phyloP scores from a whole-genome alignment of 2,888 invertebrate species.

The Tenthredo mesomela region DNA sequence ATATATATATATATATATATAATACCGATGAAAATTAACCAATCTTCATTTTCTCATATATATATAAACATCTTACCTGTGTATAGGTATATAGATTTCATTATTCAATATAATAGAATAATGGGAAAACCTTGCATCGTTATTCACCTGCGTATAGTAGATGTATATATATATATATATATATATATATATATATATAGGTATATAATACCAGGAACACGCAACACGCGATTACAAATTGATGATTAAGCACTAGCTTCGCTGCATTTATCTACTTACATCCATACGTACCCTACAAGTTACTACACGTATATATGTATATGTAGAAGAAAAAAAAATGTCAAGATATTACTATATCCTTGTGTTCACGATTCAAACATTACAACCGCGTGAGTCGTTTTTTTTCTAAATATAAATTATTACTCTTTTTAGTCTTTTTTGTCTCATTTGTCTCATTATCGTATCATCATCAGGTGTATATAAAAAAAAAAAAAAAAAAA shows the following conservation, averaged over 20 bases:
- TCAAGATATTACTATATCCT: background rate
- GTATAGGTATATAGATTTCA: background rate
- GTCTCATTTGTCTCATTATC: background rate
- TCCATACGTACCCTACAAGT: background rate
- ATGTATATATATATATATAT: background rate
- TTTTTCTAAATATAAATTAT: background rate
- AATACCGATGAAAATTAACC: background rate
- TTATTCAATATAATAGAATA: background rate
- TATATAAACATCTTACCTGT: background rate
- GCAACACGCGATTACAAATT: slow-evolving; percentile 35
- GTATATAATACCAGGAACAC: background rate
- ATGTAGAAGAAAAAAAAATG: background rate
- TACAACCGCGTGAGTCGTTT: background rate
- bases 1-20: background rate
- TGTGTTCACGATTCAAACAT: background rate
- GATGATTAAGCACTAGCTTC: slow-evolving; percentile 30
- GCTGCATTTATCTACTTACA: background rate
- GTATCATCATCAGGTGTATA: background rate
- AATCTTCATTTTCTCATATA: background rate
- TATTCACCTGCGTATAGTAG: background rate
- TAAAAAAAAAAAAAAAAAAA: background rate
- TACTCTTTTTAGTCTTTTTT: background rate
- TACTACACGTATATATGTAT: background rate
- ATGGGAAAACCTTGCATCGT: background rate
- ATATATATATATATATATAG: no score